Evolutionary conservation across 2,797 vertebrate species (phyloP), one percentile per base, ranked within the genome.

Genomic region (Sebastes miniatus): DNA sequence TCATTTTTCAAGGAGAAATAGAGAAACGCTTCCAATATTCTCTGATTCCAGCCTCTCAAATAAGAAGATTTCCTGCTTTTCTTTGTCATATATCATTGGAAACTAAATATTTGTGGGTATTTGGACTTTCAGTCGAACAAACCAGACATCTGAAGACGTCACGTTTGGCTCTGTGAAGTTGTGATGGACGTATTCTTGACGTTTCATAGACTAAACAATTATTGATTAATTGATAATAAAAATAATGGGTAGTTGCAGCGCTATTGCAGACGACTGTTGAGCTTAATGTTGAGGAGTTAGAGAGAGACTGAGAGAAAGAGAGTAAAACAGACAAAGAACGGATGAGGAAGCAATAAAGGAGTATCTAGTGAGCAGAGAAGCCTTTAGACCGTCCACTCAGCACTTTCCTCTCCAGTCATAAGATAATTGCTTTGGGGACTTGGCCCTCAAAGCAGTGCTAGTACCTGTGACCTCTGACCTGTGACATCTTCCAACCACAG

Each of bases 401-500:
- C 69, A 39, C 36, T 39, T 56, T 69, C 59, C 20, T 39, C 12
- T 62, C 10, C 34, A 2, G 39, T 52, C 57, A 50, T 14, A 4
- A 66, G 72, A 68, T 67, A 52, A 83, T 83, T 69, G 80, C 78
- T 68, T 71, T 3, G 13, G 66, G 47, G 79, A 25, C 25, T 10
- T n/a, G 62, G 43, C 36, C 59, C 79, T 66, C 68, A 71, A 54
- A 84, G 67, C 66, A 9, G 56, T 2, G 4, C 25, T 68, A 13
- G 22, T 74, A 73, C 75, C 76, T 77, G 24, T 59, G 69, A 84
- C 83, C 79, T 87, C 24, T 84, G 83, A 87, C 85, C 81, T 66
- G 0, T 76, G 31, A 68, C 39, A 24, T 63, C 25, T 14, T 5
- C 27, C 9, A 10, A 13, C 64, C 31, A 68, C 73, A 77, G 13